A percentile compares a stretch with the other conserved stretches of the same genome.
phyloP scores from a whole-genome alignment of 2,888 invertebrate genomes.

The Busseola fusca region DNA sequence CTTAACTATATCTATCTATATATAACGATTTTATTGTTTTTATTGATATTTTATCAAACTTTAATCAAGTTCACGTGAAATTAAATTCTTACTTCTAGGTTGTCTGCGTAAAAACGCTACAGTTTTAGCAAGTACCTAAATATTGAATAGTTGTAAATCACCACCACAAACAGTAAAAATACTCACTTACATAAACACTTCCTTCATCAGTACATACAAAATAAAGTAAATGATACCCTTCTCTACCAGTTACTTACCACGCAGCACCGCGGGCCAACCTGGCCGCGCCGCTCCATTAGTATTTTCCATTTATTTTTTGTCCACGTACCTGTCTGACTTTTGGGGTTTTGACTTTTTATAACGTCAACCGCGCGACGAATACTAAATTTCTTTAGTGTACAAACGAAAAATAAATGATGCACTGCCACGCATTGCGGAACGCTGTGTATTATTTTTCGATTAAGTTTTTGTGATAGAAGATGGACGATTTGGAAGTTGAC shows the following conservation, averaged over 20 bases:
- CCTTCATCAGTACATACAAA: conserved; percentile 1
- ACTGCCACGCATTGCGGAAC: conserved; percentile 75
- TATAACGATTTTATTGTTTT: conserved; percentile 19
- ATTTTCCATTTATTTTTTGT: conserved; percentile 89
- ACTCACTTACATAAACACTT: background rate
- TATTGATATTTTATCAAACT: conserved; percentile 13
- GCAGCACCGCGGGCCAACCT: conserved; percentile 77
- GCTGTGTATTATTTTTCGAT: conserved; percentile 80
- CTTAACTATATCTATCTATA: too few relatives aligned
- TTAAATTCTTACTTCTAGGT: background rate
- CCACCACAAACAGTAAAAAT: too few relatives aligned
- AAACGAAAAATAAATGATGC: conserved; percentile 86
- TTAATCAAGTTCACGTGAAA: conserved; percentile 3
- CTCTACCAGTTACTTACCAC: conserved; percentile 73
- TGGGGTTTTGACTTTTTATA: conserved; percentile 87
- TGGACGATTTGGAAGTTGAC: conserved; percentile 16
- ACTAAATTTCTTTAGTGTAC: conserved; percentile 85
- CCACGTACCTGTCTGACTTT: conserved; percentile 88
- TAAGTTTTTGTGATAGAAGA: conserved; percentile 70
- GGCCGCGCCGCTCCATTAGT: conserved; percentile 87
- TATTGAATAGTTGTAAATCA: background rate
- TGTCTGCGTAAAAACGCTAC: background rate
- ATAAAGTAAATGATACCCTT: conserved; percentile 27
- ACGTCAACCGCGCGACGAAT: conserved; percentile 85
- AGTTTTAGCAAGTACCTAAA: background rate